A percentile compares a stretch with the other conserved stretches of the same genome.
Conservation (phyloP, 1,140 invertebrate species). For the Lordiphosa stackelbergi region DNA sequence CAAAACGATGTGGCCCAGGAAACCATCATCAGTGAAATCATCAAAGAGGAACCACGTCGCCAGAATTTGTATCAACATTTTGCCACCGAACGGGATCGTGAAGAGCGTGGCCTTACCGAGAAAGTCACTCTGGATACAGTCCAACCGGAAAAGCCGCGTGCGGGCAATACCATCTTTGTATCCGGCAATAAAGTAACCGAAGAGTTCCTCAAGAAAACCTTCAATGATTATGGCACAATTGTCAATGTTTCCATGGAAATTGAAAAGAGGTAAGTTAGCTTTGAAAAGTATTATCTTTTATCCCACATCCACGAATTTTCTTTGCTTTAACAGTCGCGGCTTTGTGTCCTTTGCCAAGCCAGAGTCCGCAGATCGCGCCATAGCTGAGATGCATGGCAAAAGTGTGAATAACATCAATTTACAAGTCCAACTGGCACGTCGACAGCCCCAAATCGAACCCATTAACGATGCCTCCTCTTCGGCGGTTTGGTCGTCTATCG, state of each 20-base stretch:
- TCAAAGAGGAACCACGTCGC: slow-evolving; percentile 72
- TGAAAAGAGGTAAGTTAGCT: slow-evolving; percentile 85
- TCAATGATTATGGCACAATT: slow-evolving; percentile 87
- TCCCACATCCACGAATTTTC: not conserved
- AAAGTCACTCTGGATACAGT: slow-evolving; percentile 69
- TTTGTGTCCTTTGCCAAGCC: slow-evolving; percentile 95
- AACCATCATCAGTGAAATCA: slow-evolving; percentile 74
- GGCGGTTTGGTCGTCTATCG: slow-evolving; percentile 88
- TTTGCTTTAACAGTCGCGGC: slow-evolving; percentile 80
- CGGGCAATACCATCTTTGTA: slow-evolving; percentile 92
- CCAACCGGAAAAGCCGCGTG: slow-evolving; percentile 82
- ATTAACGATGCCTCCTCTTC: slow-evolving; percentile 87
- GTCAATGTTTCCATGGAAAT: slow-evolving; percentile 93
- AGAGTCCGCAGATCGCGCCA: slow-evolving; percentile 91
- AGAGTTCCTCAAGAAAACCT: slow-evolving; percentile 88
- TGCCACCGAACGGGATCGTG: slow-evolving; percentile 84
- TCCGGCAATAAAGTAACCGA: slow-evolving; percentile 89
- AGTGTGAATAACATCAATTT: slow-evolving; percentile 88
- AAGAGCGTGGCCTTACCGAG: slow-evolving; percentile 79
- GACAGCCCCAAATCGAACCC: slow-evolving; percentile 89
- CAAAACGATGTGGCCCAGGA: slow-evolving; percentile 79
- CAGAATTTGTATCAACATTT: slow-evolving; percentile 93
- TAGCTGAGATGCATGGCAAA: slow-evolving; percentile 90
- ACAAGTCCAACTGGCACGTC: slow-evolving; percentile 86
- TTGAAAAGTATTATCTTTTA: slow-evolving; percentile 2